Evolutionary conservation across 2,888 invertebrate species (phyloP), one percentile per base, ranked within the genome.

Genomic region (Choristoneura rosaceana): DNA sequence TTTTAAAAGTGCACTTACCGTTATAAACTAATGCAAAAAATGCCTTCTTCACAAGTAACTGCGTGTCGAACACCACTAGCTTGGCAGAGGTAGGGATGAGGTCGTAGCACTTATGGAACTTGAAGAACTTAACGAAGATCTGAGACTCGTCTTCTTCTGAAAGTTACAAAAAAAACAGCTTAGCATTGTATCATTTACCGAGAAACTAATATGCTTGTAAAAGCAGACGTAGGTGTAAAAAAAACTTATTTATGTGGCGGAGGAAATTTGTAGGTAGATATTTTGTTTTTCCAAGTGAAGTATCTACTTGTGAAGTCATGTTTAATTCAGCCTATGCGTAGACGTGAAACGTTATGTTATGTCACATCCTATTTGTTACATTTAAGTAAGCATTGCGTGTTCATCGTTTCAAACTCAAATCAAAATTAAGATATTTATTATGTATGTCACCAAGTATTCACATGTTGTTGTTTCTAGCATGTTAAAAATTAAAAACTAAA

Each of bases 51-150:
- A 99, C 99, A 80, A 99, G 97, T 75, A 99, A 96, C 90, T 99
- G 98, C 61, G 99, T 99, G 95, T 99, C 99, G 93, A 99, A 99
- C 75, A 99, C 99, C 79, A 99, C 99, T 89, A 99, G 95, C 95
- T 99, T 99, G 80, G 99, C 99, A 84, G 99, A 99, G 75, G 99
- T 99, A 75, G 99, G 99, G 89, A 99, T 99, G 92, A 99, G 96
- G 95, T 99, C 99, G 95, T 99, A 99, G 93, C 99, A 99, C 94
- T 99, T 99, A 96, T 99, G 99, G 94, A 99, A 99, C 94, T 98
- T 98, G 97, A 99, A 99, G 95, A 99, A 99, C 92, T 99, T 99
- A 82, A 98, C 98, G 94, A 98, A 99, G 87, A 99, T 99, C 95
- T 98, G 98, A 87, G 98, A 98, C 94, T 99, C 98, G 95, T 99